phyloP scores from a whole-genome alignment of 2,113 vertebrate species.

The Perca flavescens region DNA sequence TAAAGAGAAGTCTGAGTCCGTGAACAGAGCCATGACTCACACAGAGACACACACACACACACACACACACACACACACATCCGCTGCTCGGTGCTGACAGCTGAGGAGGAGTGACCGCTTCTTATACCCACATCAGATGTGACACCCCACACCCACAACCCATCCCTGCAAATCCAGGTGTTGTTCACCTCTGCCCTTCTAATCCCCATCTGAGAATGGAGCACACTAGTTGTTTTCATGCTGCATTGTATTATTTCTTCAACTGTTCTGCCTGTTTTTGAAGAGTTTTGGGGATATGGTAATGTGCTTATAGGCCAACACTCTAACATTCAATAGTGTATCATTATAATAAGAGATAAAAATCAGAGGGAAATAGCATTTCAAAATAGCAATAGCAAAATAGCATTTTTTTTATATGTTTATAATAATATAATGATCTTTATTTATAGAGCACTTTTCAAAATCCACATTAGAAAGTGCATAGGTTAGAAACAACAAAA shows the following conservation, averaged over 20 bases:
- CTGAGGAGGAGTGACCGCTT: constrained; percentile 47
- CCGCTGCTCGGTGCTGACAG: constrained; percentile 3
- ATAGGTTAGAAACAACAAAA: too few species aligned
- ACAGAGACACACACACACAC: not conserved
- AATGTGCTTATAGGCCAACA: not conserved
- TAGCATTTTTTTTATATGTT: not conserved
- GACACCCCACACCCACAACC: not conserved
- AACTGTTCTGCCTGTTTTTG: not conserved
- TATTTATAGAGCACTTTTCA: too few species aligned
- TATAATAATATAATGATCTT: too few species aligned
- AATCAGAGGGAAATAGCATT: not conserved
- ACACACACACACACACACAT: not conserved
- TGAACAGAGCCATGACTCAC: constrained; percentile 71
- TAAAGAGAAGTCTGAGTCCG: constrained; percentile 66
- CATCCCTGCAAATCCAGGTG: constrained; percentile 26
- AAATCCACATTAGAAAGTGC: too few species aligned
- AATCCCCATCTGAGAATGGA: constrained; percentile 18
- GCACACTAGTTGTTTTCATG: constrained; percentile 10
- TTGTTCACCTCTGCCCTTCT: constrained; percentile 14
- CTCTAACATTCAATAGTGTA: not conserved
- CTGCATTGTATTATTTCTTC: not conserved
- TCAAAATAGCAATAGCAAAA: too few species aligned
- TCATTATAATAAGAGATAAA: not conserved
- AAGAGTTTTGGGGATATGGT: not conserved
- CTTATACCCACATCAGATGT: constrained; percentile 57